Base-by-base conservation (phyloP, 2,888 invertebrate genomes). In the Augochlorella aurata region DNA sequence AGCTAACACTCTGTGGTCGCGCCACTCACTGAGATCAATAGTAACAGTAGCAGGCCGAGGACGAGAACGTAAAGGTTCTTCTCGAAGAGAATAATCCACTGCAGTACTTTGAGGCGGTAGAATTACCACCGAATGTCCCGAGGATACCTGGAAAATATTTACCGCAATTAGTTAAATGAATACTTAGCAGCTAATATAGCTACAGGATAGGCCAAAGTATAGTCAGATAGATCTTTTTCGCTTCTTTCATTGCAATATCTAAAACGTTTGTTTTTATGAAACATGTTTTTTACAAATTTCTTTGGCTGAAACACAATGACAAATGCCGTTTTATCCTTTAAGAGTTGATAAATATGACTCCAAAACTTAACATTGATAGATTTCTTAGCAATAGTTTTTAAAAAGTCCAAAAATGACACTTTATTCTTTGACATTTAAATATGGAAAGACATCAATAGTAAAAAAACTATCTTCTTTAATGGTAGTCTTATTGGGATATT, bases 1-100 rank as follows among this genome's bases (percentile, higher is more conserved):
- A 63, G 98, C 99, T 89, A 99, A 94, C 81, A 99, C 98, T 89
- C 98, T 95, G 93, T 98, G 98, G 92, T 98, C 97, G 89, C 96
- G 96, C 99, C 99, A 99, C 94, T 99, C 98, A 90, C 96, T 97
- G 89, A 99, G 95, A 94, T 99, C 98, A 86, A 99, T 95, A 89
- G 94, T 94, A 81, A 92, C 89, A 85, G 92, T 88, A 90, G 92
- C 84, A 89, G 91, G 88, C 86, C 92, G 90, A 88, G 90, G 85
- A 89, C 92, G 92, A 83, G 90, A 89, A 85, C 94, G 94, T 69
- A 90, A 88, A 78, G 92, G 89, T 84, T 93, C 93, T 70, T 93
- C 93, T 70, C 93, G 90, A 78, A 95, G 94, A 18, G 96, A 95
- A 91, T 95, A 96, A 85, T 95, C 95, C 58, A 95, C 94, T 54